These are phyloP conservation scores for Rhincodon typus DNA, from an alignment of 2,797 vertebrate species.

Conservation along the genomic window DNA sequence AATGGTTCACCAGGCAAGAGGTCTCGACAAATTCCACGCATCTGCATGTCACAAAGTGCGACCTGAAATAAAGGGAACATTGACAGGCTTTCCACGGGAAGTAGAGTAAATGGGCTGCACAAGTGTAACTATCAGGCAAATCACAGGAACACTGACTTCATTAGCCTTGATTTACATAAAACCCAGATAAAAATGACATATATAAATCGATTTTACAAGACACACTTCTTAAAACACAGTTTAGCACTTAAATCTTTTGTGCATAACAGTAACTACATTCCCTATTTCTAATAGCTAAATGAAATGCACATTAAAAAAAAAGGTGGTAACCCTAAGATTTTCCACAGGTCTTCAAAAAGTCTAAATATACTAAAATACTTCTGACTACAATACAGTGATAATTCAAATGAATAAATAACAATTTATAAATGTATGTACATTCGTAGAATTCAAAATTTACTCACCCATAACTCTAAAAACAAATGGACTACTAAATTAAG, in stretches of 20 bases:
- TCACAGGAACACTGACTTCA: not conserved
- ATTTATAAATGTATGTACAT: not conserved
- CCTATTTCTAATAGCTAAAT: not conserved
- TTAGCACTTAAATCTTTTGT: not conserved
- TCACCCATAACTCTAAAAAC: not conserved
- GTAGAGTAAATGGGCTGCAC: not conserved
- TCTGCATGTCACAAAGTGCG: slow-evolving; percentile 65
- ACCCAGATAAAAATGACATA: not conserved
- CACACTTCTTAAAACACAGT: not conserved
- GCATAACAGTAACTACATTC: not conserved
- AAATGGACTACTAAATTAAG: not conserved
- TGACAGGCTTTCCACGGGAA: not conserved
- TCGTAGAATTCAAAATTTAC: not conserved
- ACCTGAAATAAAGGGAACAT: slow-evolving; percentile 53
- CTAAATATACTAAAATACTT: not conserved
- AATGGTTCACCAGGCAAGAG: slow-evolving; percentile 67
- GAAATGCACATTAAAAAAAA: not conserved
- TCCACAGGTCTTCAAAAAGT: not conserved
- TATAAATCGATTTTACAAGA: not conserved
- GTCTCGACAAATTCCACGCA: slow-evolving; percentile 68
- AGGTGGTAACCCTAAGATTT: not conserved
- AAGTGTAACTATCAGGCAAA: not conserved
- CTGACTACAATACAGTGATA: not conserved
- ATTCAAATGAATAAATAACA: not conserved
- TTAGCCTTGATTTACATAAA: not conserved